Evolutionary conservation across 2,888 invertebrate genomes (phyloP).

Genomic region (Nomada fabriciana): DNA sequence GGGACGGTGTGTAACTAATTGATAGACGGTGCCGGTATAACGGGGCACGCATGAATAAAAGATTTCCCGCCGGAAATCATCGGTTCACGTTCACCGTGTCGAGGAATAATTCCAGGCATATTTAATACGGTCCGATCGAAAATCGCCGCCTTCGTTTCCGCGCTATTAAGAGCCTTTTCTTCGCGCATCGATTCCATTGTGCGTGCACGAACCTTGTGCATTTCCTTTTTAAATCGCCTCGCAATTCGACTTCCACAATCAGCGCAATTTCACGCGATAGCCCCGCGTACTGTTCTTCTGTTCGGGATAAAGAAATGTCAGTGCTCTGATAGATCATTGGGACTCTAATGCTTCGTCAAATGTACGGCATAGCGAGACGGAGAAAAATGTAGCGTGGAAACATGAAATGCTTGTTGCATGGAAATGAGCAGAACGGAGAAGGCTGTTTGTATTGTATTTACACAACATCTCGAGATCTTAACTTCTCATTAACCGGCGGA

Average conservation of each 20-base stretch:
- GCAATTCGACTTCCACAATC: background rate
- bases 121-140: slow-evolving; percentile 30
- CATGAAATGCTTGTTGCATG: background rate
- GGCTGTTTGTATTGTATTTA: slow-evolving; percentile 25
- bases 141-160: slow-evolving; percentile 20
- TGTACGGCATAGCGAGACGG: background rate
- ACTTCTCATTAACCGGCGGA: slow-evolving; percentile 8
- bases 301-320: background rate
- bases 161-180: slow-evolving; percentile 1
- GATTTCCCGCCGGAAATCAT: slow-evolving; percentile 27
- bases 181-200: background rate
- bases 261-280: slow-evolving; percentile 3
- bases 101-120: slow-evolving; percentile 30
- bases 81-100: slow-evolving; percentile 26
- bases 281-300: background rate
- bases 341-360: background rate
- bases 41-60: slow-evolving; percentile 35
- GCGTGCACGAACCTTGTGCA: background rate
- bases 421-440: background rate
- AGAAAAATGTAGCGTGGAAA: too few relatives aligned
- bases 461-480: background rate
- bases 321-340: background rate
- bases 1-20: slow-evolving; percentile 34
- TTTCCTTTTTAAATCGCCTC: background rate
- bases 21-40: slow-evolving; percentile 12